Evolutionary conservation across 2,113 vertebrate genomes (phyloP).

Genomic region (Neomonachus schauinslandi): DNA sequence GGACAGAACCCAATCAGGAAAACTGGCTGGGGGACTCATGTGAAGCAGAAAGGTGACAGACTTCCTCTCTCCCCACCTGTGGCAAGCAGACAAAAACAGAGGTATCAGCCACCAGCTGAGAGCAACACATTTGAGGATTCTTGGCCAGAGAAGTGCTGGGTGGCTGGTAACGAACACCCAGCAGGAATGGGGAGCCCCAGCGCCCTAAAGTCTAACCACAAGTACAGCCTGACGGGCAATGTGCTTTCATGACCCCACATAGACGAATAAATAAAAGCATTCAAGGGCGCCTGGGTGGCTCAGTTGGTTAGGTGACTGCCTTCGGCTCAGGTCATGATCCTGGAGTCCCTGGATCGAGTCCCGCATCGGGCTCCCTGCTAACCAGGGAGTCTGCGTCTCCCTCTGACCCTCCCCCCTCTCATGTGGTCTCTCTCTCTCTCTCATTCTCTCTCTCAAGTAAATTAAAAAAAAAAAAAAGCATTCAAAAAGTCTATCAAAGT

Average conservation of each 20-base stretch:
- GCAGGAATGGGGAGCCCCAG: background rate
- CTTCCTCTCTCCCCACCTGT: background rate
- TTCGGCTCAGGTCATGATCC: no score
- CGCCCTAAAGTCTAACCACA: background rate
- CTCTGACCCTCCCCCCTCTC: no score
- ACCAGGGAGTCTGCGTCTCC: no score
- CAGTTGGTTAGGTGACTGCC: no score
- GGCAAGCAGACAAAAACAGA: background rate
- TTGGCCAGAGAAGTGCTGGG: background rate
- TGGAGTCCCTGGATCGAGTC: no score
- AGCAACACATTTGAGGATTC: background rate
- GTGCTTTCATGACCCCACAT: background rate
- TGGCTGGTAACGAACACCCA: background rate
- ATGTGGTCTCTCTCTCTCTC: no score
- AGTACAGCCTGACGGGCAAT: background rate
- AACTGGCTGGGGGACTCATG: background rate
- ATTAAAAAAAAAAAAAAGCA: no score
- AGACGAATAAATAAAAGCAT: background rate
- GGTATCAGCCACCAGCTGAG: background rate
- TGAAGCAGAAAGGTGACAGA: background rate
- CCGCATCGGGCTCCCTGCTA: no score
- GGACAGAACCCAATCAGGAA: background rate
- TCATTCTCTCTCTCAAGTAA: no score
- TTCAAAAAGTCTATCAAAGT: no score
- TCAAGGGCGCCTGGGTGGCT: background rate